A percentile compares a stretch with the other conserved stretches of the same genome.
These are phyloP conservation scores for Eublepharis macularius DNA, from an alignment of 2,113 vertebrate genomes.

Conservation along the genomic window DNA sequence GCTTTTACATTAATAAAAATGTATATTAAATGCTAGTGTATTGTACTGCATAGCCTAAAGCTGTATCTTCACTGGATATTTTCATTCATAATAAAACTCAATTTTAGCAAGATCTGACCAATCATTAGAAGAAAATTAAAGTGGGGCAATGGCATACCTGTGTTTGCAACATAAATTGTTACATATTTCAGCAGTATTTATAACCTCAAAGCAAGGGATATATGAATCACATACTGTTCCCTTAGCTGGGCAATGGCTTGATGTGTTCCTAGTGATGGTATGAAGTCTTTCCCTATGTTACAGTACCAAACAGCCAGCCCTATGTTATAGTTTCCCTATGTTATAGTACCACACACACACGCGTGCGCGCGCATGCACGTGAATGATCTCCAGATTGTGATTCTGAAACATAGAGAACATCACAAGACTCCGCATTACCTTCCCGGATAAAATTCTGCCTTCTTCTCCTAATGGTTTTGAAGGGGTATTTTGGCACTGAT, in stretches of 20 bases:
- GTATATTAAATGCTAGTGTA: conserved; percentile 52
- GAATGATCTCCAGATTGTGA: neutral
- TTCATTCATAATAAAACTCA: conserved; percentile 42
- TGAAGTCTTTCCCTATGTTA: neutral
- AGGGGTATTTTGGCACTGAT: neutral
- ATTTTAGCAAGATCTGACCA: conserved; percentile 49
- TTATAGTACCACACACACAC: too few species aligned
- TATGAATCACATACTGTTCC: conserved; percentile 16
- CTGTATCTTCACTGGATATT: conserved; percentile 52
- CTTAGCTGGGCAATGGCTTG: conserved; percentile 22
- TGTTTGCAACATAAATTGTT: neutral
- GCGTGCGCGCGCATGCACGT: too few species aligned
- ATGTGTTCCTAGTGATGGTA: conserved; percentile 8
- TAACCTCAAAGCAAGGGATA: conserved; percentile 5
- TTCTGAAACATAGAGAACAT: too few species aligned
- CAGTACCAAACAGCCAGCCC: too few species aligned
- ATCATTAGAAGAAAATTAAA: conserved; percentile 36
- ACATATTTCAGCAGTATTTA: neutral
- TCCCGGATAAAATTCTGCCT: too few species aligned
- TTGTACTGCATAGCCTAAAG: conserved; percentile 60
- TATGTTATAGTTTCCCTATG: too few species aligned
- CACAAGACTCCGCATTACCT: too few species aligned
- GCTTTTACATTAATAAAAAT: conserved; percentile 43
- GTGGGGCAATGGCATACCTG: neutral
- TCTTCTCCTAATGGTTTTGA: neutral